These are phyloP conservation scores for Lutjanus erythropterus DNA, from an alignment of 2,113 vertebrate species.

Conservation along the genomic window DNA sequence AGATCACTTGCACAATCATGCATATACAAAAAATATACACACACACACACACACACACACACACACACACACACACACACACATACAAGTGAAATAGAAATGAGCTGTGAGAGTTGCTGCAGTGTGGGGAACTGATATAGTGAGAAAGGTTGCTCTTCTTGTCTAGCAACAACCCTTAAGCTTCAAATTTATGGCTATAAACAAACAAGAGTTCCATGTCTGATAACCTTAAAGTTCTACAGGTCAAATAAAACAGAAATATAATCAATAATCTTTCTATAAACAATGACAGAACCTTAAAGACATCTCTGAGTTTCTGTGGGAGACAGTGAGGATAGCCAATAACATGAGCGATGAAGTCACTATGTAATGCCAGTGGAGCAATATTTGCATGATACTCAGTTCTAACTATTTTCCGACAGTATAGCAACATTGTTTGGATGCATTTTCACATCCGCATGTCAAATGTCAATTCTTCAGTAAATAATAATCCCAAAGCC, in stretches of 20 bases:
- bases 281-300: constrained; percentile 14
- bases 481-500: background rate
- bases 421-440: background rate
- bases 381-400: background rate
- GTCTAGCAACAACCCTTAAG: constrained; percentile 21
- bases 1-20: constrained; percentile 15
- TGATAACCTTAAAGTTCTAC: background rate
- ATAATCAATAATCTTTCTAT: background rate
- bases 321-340: constrained; percentile 11
- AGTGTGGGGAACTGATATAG: constrained; percentile 24
- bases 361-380: background rate
- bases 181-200: constrained; percentile 6
- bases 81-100: constrained; percentile 33
- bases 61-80: background rate
- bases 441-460: background rate
- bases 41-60: background rate
- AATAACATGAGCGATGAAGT: constrained; percentile 11
- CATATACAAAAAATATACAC: background rate
- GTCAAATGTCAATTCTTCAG: too few species aligned
- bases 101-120: too few species aligned
- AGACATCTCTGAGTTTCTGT: background rate
- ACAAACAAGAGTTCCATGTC: background rate
- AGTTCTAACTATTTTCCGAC: background rate
- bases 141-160: constrained; percentile 16
- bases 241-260: constrained; percentile 30